Base-by-base conservation (phyloP, 2,888 invertebrate genomes). In the Calliscelio sp. region DNA sequence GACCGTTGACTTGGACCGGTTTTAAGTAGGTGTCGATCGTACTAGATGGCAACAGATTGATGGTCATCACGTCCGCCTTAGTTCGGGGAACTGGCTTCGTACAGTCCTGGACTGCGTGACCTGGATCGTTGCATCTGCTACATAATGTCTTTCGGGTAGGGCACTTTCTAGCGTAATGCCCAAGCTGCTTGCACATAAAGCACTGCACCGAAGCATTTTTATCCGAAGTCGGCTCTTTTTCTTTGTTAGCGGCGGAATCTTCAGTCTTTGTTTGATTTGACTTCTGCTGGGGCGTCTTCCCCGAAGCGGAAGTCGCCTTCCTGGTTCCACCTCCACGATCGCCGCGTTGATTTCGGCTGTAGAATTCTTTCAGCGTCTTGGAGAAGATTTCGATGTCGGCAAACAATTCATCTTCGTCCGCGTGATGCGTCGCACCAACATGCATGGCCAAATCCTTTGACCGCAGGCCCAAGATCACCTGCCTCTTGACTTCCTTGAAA, bases 21-120 rank as follows among this genome's bases (percentile, higher is more conserved):
- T 74, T 74, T 11, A 74, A 0, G 28, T 74, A 74, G 2, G 24
- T 53, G 8, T 63, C 63, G 1, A 35, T 22, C 10, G 49, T 49
- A 1, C 11, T 0, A 0, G 10, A 7, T n/a, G 11, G 41, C 11
- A 14, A 2, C 1, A 24, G 49, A 10, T 11, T 49, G 0, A 16
- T 2, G 2, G 2, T 2, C 49, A 24, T 22, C 7, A 25, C 8
- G 35, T 35, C 35, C 8, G 8, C 14, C 5, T 8, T 35, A 11
- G 10, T 14, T 14, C 14, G 35, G 14, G 35, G 35, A 1, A 35
- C 35, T 3, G 35, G 35, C 1, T 35, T 8, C 8, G 35, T 1
- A 5, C 35, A 35, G 14, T 35, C 14, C 14, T 35, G 35, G 10
- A 3, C 35, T 1, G 35, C 8, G 14, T 35, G 35, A 11, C 35